Base-by-base conservation (phyloP, 2,888 invertebrate genomes). In the Punctoribates punctum region DNA sequence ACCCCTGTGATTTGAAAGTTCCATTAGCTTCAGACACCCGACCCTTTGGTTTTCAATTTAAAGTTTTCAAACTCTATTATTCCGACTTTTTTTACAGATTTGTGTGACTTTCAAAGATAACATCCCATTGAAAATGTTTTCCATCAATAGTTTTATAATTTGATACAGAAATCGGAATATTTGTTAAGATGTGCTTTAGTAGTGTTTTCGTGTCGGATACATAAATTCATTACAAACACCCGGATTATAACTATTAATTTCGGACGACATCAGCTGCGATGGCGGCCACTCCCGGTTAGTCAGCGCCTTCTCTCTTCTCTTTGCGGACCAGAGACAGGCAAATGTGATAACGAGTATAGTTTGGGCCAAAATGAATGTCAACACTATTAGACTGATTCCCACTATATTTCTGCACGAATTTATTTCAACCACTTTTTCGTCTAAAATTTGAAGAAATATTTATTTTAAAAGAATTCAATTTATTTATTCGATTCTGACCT, bases 321-420 rank as follows among this genome's bases (percentile, higher is more conserved):
- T 62, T 6, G 23, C 8, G 9, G 17, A 13, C 65, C 65, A 65
- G 17, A 65, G 65, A 65, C 65, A 65, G 34, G 65, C 65, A 17
- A 65, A 65, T 29, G 34, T 15, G 29, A 65, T 17, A 5, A 65
- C 17, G 15, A 65, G 65, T 29, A 65, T 27, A 29, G 65, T 65
- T 65, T 65, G 65, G 29, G 65, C 65, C 65, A 65, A 65, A 65
- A 65, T 65, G 8, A 65, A 65, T 34, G 34, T 34, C 65, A 65
- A 29, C 4, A 65, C 34, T 34, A 65, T 65, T 34, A 65, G 15
- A 65, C 65, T 65, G 29, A 65, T 17, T 25, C 65, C 65, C 11
- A 65, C 5, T 65, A 65, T 65, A 25, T 65, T 65, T 17, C 3
- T 65, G 34, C 65, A 65, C 5, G 34, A 29, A 29, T 34, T 65